Evolutionary conservation across 2,113 vertebrate genomes (phyloP), one percentile per base, ranked within the genome.

Genomic region (Phaetusa simplex): DNA sequence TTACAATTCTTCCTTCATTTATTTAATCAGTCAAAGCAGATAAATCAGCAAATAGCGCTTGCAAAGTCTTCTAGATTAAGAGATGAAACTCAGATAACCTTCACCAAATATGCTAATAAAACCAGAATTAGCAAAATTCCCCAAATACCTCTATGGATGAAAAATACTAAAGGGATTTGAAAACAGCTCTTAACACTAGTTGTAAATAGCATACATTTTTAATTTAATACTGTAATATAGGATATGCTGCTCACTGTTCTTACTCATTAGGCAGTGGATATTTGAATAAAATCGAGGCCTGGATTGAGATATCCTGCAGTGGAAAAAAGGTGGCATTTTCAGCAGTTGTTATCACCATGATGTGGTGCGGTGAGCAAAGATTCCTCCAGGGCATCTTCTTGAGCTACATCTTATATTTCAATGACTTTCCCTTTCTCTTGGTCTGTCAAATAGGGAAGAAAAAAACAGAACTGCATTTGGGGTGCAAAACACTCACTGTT

Each of bases 1-100:
- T 96, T 93, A 89, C 76, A 82, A 81, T 56, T 79, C 42, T 82
- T 80, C 85, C 96, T 94, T 89, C 40, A 58, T 98, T 96, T 96
- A 82, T 84, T 95, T 96, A 86, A 96, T 82, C 82, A 86, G 70
- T 74, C 56, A 90, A 87, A 85, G 64, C 56, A 88, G 62, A 94
- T 91, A 95, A 94, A 82, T 91, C 88, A 93, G 73, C 66, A 83
- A 79, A 89, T 86, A 95, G 52, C 7, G 6, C 83, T 96, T 88
- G 55, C 72, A 82, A 45, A 94, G 49, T 78, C 87, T 97, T 69
- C 66, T 82, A 79, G 42, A 94, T 73, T 84, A 93, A 94, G 67
- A 96, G 61, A 82, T 21, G 30, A 91, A 95, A 86, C 34, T 91
- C 67, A 24, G 59, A 71, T 40, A 92, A 86, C 49, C 82, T 81